These are phyloP conservation scores for Teleogryllus oceanicus DNA, from an alignment of 2,888 invertebrate genomes.

Conservation along the genomic window DNA sequence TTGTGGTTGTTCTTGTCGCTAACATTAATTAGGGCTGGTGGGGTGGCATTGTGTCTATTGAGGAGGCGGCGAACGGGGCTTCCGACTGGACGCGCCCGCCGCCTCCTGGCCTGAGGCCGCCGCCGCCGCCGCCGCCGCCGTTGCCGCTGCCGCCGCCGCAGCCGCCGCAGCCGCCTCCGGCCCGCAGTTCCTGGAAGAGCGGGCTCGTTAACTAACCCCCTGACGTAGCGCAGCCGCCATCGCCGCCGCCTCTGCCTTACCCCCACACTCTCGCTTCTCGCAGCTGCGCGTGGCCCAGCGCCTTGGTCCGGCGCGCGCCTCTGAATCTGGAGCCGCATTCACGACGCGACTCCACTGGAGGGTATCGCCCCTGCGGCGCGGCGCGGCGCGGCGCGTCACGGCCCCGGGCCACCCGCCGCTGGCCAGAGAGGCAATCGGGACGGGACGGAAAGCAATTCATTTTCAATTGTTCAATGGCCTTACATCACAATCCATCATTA, in stretches of 20 bases:
- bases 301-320: no score
- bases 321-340: no score
- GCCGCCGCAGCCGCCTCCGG: not conserved
- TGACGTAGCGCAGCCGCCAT: not conserved
- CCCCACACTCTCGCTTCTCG: not conserved
- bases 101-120: not conserved
- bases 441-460: no score
- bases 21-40: not conserved
- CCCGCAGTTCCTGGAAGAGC: not conserved
- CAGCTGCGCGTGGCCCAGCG: no score
- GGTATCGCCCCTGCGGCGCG: no score
- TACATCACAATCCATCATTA: no score
- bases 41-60: slow-evolving; percentile 3
- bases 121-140: not conserved
- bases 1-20: slow-evolving; percentile 3
- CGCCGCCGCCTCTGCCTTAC: not conserved
- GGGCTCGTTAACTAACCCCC: slow-evolving; percentile 18
- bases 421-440: no score
- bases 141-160: not conserved
- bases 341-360: no score
- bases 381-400: no score
- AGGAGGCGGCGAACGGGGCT: not conserved
- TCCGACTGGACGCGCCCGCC: not conserved
- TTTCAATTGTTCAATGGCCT: no score
- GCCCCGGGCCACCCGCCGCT: no score